These are phyloP conservation scores for Chloroceryle inda DNA, from an alignment of 2,797 vertebrate species.

Conservation along the genomic window DNA sequence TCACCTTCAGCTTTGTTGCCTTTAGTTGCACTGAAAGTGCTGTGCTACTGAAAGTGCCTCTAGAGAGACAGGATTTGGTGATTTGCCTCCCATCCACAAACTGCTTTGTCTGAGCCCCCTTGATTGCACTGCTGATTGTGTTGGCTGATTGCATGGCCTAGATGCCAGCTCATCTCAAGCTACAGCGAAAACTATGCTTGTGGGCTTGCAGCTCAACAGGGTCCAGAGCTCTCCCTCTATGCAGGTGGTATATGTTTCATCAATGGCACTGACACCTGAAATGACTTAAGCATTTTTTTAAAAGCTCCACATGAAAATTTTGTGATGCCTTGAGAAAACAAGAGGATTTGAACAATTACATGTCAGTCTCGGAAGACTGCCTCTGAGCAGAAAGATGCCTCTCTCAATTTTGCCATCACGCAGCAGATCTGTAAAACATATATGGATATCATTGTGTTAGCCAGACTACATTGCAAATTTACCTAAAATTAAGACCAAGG, in stretches of 20 bases:
- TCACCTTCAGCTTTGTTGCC: not conserved
- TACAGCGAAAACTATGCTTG: not conserved
- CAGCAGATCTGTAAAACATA: not conserved
- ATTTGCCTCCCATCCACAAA: not conserved
- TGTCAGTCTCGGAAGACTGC: not conserved
- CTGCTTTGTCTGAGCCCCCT: not conserved
- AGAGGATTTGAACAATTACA: not conserved
- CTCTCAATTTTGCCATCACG: not conserved
- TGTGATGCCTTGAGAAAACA: not conserved
- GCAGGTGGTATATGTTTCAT: not conserved
- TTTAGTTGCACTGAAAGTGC: not conserved
- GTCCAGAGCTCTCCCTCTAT: not conserved
- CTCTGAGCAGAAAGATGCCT: not conserved
- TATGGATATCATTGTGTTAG: not conserved
- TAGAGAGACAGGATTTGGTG: not conserved
- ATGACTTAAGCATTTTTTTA: not conserved
- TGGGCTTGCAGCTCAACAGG: not conserved
- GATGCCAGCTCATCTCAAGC: not conserved
- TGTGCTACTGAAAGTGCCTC: not conserved
- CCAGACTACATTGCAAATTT: not conserved
- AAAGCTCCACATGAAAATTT: not conserved
- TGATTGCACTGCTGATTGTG: too few species aligned
- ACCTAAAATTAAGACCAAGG: not conserved
- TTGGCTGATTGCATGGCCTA: not conserved
- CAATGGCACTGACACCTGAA: not conserved